phyloP scores from a whole-genome alignment of 2,888 invertebrate species.

The Flabesymbios commensalis region DNA sequence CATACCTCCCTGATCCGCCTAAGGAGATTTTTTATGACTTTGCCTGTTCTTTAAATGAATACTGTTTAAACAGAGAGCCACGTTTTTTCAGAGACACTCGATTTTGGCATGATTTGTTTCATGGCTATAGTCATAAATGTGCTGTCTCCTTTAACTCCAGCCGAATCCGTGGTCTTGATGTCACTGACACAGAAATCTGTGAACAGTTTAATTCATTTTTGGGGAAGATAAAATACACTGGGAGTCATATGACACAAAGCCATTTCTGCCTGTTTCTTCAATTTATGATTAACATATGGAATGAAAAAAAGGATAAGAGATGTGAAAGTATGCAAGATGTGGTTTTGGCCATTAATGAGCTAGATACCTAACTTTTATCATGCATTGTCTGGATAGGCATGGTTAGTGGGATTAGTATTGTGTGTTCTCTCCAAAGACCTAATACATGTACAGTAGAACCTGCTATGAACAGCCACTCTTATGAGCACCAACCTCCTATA shows the following conservation, averaged over 20 bases:
- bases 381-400: too few species aligned
- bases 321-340: too few species aligned
- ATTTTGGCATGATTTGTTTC: slow-evolving; percentile 10
- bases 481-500: too few species aligned
- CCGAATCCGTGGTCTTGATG: not conserved
- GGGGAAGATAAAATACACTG: slow-evolving; percentile 3
- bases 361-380: too few species aligned
- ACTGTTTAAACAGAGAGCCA: not conserved
- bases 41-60: slow-evolving; percentile 6
- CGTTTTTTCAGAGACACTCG: not conserved
- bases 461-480: too few species aligned
- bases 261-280: slow-evolving; percentile 3
- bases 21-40: slow-evolving; percentile 6
- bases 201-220: slow-evolving; percentile 7
- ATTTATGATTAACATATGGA: slow-evolving; percentile 1
- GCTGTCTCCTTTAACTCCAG: not conserved
- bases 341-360: too few species aligned
- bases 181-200: not conserved
- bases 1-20: not conserved
- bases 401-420: too few species aligned
- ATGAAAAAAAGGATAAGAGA: not conserved
- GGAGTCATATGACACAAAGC: not conserved
- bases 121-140: slow-evolving; percentile 6
- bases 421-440: too few species aligned
- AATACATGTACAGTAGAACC: too few species aligned